phyloP scores from a whole-genome alignment of 2,797 vertebrate species.

The Malacoctenus gilli region DNA sequence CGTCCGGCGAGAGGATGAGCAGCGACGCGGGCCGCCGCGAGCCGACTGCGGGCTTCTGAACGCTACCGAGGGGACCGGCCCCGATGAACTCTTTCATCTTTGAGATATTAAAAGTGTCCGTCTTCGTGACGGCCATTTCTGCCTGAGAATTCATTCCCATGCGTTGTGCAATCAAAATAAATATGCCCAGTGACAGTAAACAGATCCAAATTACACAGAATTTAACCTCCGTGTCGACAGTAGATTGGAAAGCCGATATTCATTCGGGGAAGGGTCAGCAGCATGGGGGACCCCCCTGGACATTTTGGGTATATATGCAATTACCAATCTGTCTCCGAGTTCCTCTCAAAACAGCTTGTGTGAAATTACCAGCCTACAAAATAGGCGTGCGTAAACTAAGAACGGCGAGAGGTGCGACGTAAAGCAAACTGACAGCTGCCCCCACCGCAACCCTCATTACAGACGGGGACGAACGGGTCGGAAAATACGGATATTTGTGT shows the following conservation, averaged over 20 bases:
- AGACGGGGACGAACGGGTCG: neutral
- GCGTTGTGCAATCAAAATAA: conserved; percentile 11
- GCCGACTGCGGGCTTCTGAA: conserved; percentile 10
- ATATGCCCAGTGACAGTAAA: conserved; percentile 8
- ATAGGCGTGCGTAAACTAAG: neutral
- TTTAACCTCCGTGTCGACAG: conserved; percentile 9
- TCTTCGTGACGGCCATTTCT: conserved; percentile 34
- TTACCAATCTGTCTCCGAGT: conserved; percentile 1
- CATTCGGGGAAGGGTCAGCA: conserved; percentile 26
- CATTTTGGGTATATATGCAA: conserved; percentile 9
- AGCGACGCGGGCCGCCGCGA: conserved; percentile 15
- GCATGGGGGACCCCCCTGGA: neutral
- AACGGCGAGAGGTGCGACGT: neutral
- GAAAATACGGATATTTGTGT: neutral
- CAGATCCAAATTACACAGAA: conserved; percentile 10
- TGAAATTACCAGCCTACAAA: neutral
- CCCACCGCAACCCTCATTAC: neutral
- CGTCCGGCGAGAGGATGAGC: conserved; percentile 51
- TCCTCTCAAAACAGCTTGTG: conserved; percentile 5
- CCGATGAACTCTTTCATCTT: conserved; percentile 11
- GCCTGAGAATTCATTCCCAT: neutral
- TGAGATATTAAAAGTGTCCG: conserved; percentile 49
- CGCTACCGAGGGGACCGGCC: neutral
- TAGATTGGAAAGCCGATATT: conserved; percentile 41
- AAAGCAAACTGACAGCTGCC: conserved; percentile 9